Percentiles rank a stretch among this genome's conserved stretches.
Evolutionary conservation across 2,888 invertebrate genomes (phyloP).

Genomic region (Germaria angustata): DNA sequence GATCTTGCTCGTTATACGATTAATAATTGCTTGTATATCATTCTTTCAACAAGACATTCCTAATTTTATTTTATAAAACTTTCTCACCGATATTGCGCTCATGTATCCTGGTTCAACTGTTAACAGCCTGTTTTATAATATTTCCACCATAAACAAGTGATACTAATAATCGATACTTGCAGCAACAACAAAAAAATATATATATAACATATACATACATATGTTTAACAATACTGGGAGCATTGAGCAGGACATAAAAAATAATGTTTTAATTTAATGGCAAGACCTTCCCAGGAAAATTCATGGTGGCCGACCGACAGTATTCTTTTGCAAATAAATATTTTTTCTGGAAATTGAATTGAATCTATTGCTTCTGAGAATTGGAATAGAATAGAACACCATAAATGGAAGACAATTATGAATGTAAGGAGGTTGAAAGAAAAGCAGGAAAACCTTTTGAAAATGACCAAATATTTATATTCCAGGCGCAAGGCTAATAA

Average conservation of each 20-base stretch:
- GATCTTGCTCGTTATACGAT: too few species aligned
- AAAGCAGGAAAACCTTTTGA: slow-evolving; percentile 47
- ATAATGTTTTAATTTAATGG: slow-evolving; percentile 18
- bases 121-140: too few species aligned
- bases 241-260: slow-evolving; percentile 10
- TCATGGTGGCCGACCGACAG: not conserved
- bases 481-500: slow-evolving; percentile 48
- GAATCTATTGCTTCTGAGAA: slow-evolving; percentile 12
- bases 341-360: slow-evolving; percentile 15
- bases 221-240: not conserved
- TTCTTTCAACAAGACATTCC: too few species aligned
- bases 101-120: too few species aligned
- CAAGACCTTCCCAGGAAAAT: slow-evolving; percentile 7
- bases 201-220: too few species aligned
- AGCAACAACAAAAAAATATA: slow-evolving; percentile 12
- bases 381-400: not conserved
- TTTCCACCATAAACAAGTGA: too few species aligned
- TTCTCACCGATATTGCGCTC: too few species aligned
- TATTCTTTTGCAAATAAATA: not conserved
- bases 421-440: not conserved
- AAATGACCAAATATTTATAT: slow-evolving; percentile 69
- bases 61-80: too few species aligned
- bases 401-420: not conserved
- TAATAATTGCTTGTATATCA: too few species aligned
- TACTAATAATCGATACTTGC: too few species aligned